Evolutionary conservation across 1,140 invertebrate species (phyloP), one percentile per base, ranked within the genome.

Genomic region (Campodea augens): DNA sequence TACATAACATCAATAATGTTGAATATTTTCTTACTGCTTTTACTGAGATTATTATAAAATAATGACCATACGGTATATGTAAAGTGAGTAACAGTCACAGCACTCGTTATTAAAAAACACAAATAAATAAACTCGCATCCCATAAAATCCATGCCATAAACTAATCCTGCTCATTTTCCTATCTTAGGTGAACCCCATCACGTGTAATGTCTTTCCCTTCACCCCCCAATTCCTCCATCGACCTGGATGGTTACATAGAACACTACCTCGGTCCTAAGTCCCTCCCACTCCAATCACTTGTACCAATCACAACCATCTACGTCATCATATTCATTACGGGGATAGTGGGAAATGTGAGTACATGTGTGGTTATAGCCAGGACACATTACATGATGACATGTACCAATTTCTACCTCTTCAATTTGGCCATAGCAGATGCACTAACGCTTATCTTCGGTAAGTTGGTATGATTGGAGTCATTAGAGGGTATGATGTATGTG

Each of bases 351-450:
- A 75, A 75, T 48, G 44, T 69, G 7, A 64, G 60, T 45, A 72
- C 71, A 4, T 73, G 71, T 50, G 49, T 72, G 24, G 72, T 74
- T 15, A 73, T 74, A 46, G 41, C 38, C 29, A 54, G 51, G 38
- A 47, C 52, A 12, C 60, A 60, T 25, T 63, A 60, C 45, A 69
- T 70, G 67, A 61, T 66, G 47, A 70, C 65, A 2, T 60, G 61
- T 2, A 74, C 71, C 7, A 73, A 74, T 53, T 70, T 61, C 43
- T 74, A 74, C 47, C 54, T 74, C 18, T 69, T 74, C 55, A 69
- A 64, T 52, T 53, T 74, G 43, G 72, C 72, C 18, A 54, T 70
- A n/a, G 54, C 60, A 5, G 60, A 62, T 43, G 54, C 62, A 49
- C 49, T 60, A n/a, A 62, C 58, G 3, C 47, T 62, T 3, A 49